Conservation (phyloP, 2,113 vertebrate genomes). For the Spea bombifrons region DNA sequence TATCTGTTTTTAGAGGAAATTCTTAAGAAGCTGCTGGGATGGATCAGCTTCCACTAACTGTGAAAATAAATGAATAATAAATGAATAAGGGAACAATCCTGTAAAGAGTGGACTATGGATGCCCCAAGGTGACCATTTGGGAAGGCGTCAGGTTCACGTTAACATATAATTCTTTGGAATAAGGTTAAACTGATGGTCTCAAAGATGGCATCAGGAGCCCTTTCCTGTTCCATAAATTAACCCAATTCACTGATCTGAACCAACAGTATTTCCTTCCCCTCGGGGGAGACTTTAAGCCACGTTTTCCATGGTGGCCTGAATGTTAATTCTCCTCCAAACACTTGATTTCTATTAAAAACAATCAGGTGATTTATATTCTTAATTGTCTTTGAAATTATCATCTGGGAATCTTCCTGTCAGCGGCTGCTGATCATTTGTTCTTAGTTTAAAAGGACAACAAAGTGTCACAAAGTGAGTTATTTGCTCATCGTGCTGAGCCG, state of each 20-base stretch:
- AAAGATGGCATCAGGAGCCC: no score
- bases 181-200: no score
- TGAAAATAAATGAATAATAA: no score
- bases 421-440: slow-evolving; percentile 9
- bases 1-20: no score
- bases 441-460: slow-evolving; percentile 33
- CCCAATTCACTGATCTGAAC: slow-evolving; percentile 6
- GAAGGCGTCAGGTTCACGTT: no score
- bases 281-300: slow-evolving; percentile 7
- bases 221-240: not conserved
- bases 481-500: slow-evolving; percentile 31
- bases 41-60: no score
- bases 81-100: no score
- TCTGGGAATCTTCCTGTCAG: slow-evolving; percentile 29
- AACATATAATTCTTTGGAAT: no score
- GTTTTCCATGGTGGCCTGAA: slow-evolving; percentile 14
- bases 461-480: slow-evolving; percentile 41
- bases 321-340: slow-evolving; percentile 28
- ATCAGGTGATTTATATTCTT: slow-evolving; percentile 40
- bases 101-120: no score
- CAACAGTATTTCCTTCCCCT: slow-evolving; percentile 34
- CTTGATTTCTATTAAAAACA: slow-evolving; percentile 27
- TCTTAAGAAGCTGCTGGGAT: no score
- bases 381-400: slow-evolving; percentile 43
- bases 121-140: no score